Base-by-base conservation (phyloP, 2,113 vertebrate genomes). In the Prunella himalayana region DNA sequence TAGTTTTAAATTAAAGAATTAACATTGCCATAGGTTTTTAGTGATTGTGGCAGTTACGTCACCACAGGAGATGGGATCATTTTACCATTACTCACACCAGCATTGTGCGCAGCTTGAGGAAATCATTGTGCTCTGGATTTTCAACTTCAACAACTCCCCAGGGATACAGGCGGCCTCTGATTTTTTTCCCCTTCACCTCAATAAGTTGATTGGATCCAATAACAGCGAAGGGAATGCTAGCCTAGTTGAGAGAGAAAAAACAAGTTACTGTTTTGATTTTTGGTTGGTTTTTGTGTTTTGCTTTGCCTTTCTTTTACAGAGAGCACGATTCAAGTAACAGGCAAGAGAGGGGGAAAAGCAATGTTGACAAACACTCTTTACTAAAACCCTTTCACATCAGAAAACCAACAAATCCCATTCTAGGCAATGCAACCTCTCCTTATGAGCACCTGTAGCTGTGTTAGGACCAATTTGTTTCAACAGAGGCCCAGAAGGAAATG, bases 101-200 rank as follows among this genome's bases (percentile, higher is more conserved):
- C 98, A 99, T 98, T 73, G 98, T 98, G 81, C 98, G 98, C 51
- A 99, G 95, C 82, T 98, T 99, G 59, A 99, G 98, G 97, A 99
- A 99, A 97, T 99, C 99, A 31, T 99, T 99, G 96, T 99, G 99
- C 78, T 99, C 98, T 0, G 99, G 99, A 90, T 99, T 99, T 95
- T 99, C 99, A 94, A 99, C 98, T 94, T 99, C 98, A 63, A 98
- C 97, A 37, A 98, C 98, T 49, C 98, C 98, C 98, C 99, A 98
- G 21, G 99, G 98, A 84, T 99, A 98, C 45, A 99, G 96, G 27
- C 98, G 98, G 28, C 98, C 98, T 88, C 98, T 96, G 90, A 99
- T 99, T 98, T 99, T 99, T 96, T 99, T 99, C 61, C 98, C 99
- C 93, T 99, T 99, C 92, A 99, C 99, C 96, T 99, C 99, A 54